Evolutionary conservation across 2,113 vertebrate genomes (phyloP).

Genomic region (Taxidea taxus): DNA sequence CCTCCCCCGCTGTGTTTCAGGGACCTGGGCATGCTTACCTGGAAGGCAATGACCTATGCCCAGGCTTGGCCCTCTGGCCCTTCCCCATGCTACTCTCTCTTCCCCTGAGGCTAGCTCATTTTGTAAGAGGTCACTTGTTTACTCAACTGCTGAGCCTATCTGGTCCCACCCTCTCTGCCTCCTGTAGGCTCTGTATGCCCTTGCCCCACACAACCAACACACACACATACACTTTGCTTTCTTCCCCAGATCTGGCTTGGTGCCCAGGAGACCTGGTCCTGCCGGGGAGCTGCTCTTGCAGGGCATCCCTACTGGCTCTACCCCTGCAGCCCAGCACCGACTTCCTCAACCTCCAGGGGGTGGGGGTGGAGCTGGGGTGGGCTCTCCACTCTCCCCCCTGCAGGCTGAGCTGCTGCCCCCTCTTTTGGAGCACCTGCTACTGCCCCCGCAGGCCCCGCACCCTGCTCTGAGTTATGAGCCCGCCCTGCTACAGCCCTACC

Average conservation of each 20-base stretch:
- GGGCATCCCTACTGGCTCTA: constrained; percentile 49
- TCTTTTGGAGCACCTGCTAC: constrained; percentile 92
- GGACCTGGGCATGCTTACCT: neutral
- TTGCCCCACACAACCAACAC: neutral
- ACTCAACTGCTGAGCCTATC: neutral
- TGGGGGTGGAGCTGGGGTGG: neutral
- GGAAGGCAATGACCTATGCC: neutral
- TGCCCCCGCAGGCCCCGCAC: constrained; percentile 84
- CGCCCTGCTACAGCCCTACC: constrained; percentile 89
- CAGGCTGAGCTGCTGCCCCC: constrained; percentile 83
- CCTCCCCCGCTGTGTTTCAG: neutral
- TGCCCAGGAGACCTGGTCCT: constrained; percentile 54
- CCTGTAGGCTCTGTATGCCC: neutral
- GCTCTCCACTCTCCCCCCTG: constrained; percentile 83
- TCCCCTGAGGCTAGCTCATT: neutral
- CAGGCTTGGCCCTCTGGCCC: neutral
- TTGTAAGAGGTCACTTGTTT: neutral
- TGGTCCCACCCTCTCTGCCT: neutral
- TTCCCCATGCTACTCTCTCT: neutral
- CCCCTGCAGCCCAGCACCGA: constrained; percentile 33
- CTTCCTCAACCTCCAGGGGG: constrained; percentile 41
- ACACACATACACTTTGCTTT: constrained; percentile 30
- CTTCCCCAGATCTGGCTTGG: constrained; percentile 62
- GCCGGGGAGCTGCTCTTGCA: constrained; percentile 56
- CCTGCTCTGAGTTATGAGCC: constrained; percentile 86